Percentiles rank a stretch among this genome's conserved stretches.
Conservation (phyloP, 2,888 invertebrate genomes). For the Hipparchia sbordonii region DNA sequence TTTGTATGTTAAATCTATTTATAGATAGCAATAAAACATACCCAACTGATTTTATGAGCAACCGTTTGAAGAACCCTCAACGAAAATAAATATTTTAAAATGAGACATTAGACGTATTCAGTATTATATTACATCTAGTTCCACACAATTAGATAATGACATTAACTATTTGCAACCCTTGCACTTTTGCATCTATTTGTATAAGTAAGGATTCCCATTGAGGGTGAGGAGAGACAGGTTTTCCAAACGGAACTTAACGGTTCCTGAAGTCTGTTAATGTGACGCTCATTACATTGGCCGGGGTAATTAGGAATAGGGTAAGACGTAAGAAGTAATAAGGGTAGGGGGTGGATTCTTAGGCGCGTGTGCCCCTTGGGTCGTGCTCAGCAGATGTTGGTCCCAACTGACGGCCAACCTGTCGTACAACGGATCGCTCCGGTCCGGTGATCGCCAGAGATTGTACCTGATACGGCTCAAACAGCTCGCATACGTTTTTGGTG, state of each 20-base stretch:
- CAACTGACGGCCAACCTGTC: slow-evolving; percentile 81
- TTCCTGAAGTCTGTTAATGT: slow-evolving; percentile 69
- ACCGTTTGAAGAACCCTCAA: slow-evolving; percentile 27
- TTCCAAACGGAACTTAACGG: slow-evolving; percentile 79
- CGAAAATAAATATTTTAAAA: slow-evolving; percentile 35
- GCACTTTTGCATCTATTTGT: slow-evolving; percentile 64
- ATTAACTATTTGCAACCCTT: slow-evolving; percentile 76
- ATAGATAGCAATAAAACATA: slow-evolving; percentile 4
- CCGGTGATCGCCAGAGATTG: slow-evolving; percentile 70
- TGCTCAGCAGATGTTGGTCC: slow-evolving; percentile 71
- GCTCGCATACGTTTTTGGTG: slow-evolving; percentile 65
- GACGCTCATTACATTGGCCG: slow-evolving; percentile 52
- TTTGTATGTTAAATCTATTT: not conserved
- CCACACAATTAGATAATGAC: slow-evolving; percentile 64
- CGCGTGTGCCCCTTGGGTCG: slow-evolving; percentile 53
- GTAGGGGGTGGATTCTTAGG: slow-evolving; percentile 74
- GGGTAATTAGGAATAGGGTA: slow-evolving; percentile 69
- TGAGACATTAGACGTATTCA: slow-evolving; percentile 39
- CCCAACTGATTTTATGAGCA: slow-evolving; percentile 21
- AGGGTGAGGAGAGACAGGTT: slow-evolving; percentile 65
- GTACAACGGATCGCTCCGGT: slow-evolving; percentile 77
- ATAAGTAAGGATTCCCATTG: slow-evolving; percentile 57
- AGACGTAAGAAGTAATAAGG: too few relatives aligned
- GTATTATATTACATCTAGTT: slow-evolving; percentile 64
- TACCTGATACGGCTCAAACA: slow-evolving; percentile 58